Evolutionary conservation across 2,888 invertebrate species (phyloP), one percentile per base, ranked within the genome.

Genomic region (Caenorhabditis doughertyi): DNA sequence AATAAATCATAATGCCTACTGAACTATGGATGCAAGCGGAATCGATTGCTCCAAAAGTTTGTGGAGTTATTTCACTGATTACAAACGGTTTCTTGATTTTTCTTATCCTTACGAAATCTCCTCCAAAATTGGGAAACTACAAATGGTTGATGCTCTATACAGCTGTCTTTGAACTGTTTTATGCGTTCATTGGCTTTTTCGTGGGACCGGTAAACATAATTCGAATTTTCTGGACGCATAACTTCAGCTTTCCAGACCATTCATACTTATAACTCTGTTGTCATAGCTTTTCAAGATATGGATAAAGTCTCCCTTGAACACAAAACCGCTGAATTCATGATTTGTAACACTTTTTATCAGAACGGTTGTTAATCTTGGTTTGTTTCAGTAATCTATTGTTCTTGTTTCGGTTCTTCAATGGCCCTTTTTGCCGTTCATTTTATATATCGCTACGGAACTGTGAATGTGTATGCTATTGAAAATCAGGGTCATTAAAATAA

Each of bases 381-480:
- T 32, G n/a, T 9, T 56, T 56, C 21, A 58, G 58, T 58, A 5
- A 23, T 70, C 47, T 70, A 70, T 23, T 44, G 42, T 3, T 23
- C 56, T 0, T 70, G 23, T 16, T 70, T 70, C 44, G 70, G 56
- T 21, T 42, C 47, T 7, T 70, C 70, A 8, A 25, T 70, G 29
- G 70, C 70, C 7, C 25, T 70, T 5, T 70, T 70, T n/a, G 56
- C 56, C 0, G 47, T 56, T 2, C 70, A 70, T 32, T 70, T 70
- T 21, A 56, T 70, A 4, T 70, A 70, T 47, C 44, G 70, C 1
- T 70, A 70, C 23, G 39, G 53, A 27, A 42, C 49, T 21, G 68
- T 51, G 25, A 58, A 58, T 23, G 0, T 23, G 58, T 58, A 13
- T 9, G 21, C 11, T 3, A 51, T 55, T 18, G 2, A 39, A 39